Evolutionary conservation across 2,888 invertebrate species (phyloP), one percentile per base, ranked within the genome.

Genomic region (Cloeon dipterum): DNA sequence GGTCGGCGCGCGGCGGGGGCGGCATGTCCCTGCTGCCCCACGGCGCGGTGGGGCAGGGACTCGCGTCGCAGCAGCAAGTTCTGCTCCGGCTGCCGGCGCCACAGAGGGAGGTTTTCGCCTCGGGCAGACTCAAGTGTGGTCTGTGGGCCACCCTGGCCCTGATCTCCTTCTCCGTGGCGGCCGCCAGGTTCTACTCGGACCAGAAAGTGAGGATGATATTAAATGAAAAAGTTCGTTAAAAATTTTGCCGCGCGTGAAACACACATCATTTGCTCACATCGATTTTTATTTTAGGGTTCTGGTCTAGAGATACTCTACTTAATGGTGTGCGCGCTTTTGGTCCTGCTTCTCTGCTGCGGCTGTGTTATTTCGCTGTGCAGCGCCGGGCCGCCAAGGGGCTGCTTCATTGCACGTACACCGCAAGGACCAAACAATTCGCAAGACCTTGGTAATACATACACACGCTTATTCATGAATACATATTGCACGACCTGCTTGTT

Each of bases 101-200:
- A 16, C 21, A 20, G 25, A 20, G 20, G 34, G 62, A 62, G 33
- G 52, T 64, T 50, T 35, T 45, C 33, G 59, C 66, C 51, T 65
- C 65, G 10, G 62, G 67, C 13, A 69, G 70, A 43, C 55, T 73
- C 34, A 73, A 72, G 55, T 38, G 38, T 49, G 72, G 70, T 37
- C 68, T 78, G 58, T 72, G 76, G 58, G 70, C 74, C 26, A 72
- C 74, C 1, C 66, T 78, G 46, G 70, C 70, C 11, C 52, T 78
- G 33, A 69, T 71, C 2, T 69, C 73, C 1, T 65, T 74, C 25
- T 74, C 76, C 49, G 59, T 77, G 35, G 74, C 70, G 1, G 71
- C 70, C 20, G 70, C 70, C 18, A 77, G 74, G 55, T 74, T 72
- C 52, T 77, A 75, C 49, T 74, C 76, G 42, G 71, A 73, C 49